Evolutionary conservation across 2,797 vertebrate genomes (phyloP).

Genomic region (Margarornis squamiger): DNA sequence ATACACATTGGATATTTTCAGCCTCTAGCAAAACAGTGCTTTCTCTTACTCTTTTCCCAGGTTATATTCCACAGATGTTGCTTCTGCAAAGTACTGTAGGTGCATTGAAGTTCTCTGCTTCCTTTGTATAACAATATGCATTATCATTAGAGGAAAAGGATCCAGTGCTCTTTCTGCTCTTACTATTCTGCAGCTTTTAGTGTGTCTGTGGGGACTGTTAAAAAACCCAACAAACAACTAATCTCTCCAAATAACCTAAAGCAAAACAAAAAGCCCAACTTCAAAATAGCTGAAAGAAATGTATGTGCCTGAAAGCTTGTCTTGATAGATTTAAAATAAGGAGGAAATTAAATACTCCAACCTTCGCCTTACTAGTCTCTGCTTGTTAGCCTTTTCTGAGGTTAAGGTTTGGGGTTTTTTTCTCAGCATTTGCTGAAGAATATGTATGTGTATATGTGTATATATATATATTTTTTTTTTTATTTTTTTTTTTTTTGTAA

Average conservation of each 20-base stretch:
- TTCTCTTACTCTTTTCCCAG: background rate
- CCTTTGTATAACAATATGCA: background rate
- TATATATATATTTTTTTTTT: background rate
- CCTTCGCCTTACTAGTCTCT: background rate
- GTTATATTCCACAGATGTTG: background rate
- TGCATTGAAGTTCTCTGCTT: background rate
- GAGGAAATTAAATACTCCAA: background rate
- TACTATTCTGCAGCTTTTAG: background rate
- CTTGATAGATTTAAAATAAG: background rate
- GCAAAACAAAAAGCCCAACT: background rate
- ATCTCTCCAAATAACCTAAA: background rate
- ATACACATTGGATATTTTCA: background rate
- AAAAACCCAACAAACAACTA: background rate
- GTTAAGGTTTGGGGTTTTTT: background rate
- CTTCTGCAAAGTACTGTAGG: background rate
- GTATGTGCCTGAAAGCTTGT: background rate
- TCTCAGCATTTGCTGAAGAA: background rate
- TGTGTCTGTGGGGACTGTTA: background rate
- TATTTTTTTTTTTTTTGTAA: too few relatives aligned
- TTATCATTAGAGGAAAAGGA: background rate
- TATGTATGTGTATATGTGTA: background rate
- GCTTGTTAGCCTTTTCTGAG: background rate
- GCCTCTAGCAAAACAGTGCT: background rate
- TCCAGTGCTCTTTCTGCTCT: background rate
- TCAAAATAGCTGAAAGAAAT: background rate